A percentile compares a stretch with the other conserved stretches of the same genome.
phyloP scores from a whole-genome alignment of 2,113 vertebrate genomes.

The Nyctereutes procyonoides region DNA sequence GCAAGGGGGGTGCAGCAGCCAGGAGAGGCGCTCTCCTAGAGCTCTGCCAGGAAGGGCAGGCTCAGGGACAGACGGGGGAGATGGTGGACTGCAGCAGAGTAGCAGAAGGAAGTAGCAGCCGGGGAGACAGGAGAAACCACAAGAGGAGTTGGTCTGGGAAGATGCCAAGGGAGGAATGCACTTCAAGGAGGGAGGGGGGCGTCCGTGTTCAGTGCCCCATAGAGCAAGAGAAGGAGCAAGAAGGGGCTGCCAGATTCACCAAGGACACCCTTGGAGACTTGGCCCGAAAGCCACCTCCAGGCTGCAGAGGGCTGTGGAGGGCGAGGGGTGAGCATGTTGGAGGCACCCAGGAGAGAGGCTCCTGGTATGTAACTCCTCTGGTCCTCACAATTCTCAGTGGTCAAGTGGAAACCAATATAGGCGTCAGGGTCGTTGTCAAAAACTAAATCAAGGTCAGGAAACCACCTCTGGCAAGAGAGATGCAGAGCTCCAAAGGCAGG shows the following conservation, averaged over 20 bases:
- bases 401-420: background rate
- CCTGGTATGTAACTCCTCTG: background rate
- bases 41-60: background rate
- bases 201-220: background rate
- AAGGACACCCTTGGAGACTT: background rate
- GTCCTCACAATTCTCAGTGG: background rate
- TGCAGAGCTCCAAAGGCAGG: fast-evolving
- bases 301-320: background rate
- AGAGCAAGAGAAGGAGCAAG: background rate
- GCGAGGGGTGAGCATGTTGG: background rate
- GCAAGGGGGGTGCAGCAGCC: background rate
- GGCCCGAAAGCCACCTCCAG: background rate
- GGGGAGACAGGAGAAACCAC: background rate
- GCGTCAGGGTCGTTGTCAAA: background rate
- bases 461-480: background rate
- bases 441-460: background rate
- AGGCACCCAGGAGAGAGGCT: background rate
- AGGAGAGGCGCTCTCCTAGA: too few relatives aligned
- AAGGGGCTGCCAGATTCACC: background rate
- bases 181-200: background rate
- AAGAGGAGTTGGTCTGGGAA: background rate
- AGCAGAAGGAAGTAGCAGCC: background rate
- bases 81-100: background rate
- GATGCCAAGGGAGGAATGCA: too few relatives aligned
- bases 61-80: background rate